Percentiles rank a stretch among this genome's conserved stretches.
phyloP scores from a whole-genome alignment of 1,140 invertebrate species.

The Leguminivora glycinivorella region DNA sequence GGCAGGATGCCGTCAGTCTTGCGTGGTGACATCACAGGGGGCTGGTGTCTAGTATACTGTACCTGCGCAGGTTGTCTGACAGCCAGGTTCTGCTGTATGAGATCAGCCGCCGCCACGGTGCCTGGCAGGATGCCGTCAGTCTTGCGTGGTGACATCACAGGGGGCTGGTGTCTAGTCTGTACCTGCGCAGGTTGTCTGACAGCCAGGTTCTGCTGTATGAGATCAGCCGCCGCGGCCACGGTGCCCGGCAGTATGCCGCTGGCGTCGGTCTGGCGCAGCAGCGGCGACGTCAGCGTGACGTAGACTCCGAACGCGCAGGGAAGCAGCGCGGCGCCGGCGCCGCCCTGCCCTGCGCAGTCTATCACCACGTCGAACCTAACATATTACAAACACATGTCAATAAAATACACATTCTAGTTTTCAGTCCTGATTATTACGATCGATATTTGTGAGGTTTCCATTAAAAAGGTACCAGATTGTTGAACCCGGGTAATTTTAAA shows the following conservation, averaged over 20 bases:
- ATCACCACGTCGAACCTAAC: constrained; percentile 90
- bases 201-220: constrained; percentile 56
- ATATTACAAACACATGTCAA: no score
- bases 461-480: no score
- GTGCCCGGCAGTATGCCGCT: constrained; percentile 85
- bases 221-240: constrained; percentile 79
- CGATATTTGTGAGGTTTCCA: no score
- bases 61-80: constrained; percentile 29
- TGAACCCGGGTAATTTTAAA: no score
- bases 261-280: constrained; percentile 89
- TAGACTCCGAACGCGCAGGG: constrained; percentile 87
- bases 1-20: constrained; percentile 87
- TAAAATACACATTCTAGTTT: no score
- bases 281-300: constrained; percentile 90
- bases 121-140: constrained; percentile 89
- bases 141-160: constrained; percentile 89
- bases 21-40: constrained; percentile 90
- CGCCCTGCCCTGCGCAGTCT: constrained; percentile 89
- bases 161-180: constrained; percentile 72
- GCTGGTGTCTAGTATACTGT: constrained; percentile 54
- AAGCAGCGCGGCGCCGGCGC: constrained; percentile 79
- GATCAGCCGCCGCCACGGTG: constrained; percentile 75
- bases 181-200: constrained; percentile 29
- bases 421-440: no score
- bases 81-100: constrained; percentile 56